Base-by-base conservation (phyloP, 2,797 vertebrate species). In the Gymnocypris eckloni region DNA sequence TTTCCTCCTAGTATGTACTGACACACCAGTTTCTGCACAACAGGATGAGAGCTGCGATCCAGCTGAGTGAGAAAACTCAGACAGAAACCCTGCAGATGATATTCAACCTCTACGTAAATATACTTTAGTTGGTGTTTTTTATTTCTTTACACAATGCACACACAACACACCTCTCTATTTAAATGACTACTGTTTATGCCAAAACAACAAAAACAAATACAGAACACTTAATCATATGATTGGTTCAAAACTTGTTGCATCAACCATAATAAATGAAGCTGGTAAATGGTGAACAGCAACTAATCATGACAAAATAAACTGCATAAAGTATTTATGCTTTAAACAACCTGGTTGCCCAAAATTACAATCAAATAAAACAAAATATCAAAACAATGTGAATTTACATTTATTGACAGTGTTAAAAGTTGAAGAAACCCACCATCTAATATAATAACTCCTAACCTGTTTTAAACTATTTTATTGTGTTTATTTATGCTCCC, bases 51-150 rank as follows among this genome's bases (percentile, higher is more conserved):
- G 87, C 91, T 86, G 90, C 98, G 95, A 93, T 99, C 97, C 91
- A 99, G 94, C 89, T 99, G 98, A 0, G 98, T 99, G 83, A 99
- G 92, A 91, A 99, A 99, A 91, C 98, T 97, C 92, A 99, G 93
- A 90, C 98, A 98, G 94, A 99, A 99, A 52, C 97, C 98, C 98
- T 99, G 90, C 67, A 87, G 48, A 71, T 16, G 43, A 22, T 48
- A 25, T 41, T 4, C 81, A 52, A 85, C 11, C 61, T 20, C 20
- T n/a, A 18, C 11, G 56, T 70, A n/a, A 52, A 69, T 43, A 86
- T 25, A 41, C 20, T 45, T 66, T 2, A 25, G n/a, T 2, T 20
- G 11, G 2, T 22, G 52, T 59, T 78, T 79, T 78, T 79, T 9
- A 12, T 66, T 48, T 48, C 6, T 20, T 72, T 61, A 71, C 61